Evolutionary conservation across 53 echinoderm and acorn worm genomes (phyloP).

Genomic region (Holothuria leucospilota): DNA sequence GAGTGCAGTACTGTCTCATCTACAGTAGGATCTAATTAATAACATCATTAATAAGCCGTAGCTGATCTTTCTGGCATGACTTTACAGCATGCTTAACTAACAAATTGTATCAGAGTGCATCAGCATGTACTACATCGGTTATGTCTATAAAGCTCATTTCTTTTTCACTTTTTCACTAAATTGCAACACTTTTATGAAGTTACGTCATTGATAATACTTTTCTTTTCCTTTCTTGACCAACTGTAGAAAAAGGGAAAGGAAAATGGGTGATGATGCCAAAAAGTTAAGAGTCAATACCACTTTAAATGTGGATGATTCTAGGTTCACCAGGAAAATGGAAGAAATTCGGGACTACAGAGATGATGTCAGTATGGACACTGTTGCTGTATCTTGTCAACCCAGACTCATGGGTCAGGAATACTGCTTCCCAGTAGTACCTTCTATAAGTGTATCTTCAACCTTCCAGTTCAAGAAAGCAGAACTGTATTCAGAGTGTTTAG

Average conservation of each 20-base stretch:
- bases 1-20: too few relatives aligned
- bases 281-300: constrained; percentile 24
- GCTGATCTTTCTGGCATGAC: too few relatives aligned
- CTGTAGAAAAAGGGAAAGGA: neutral
- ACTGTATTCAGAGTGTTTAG: constrained; percentile 54
- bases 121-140: too few relatives aligned
- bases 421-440: constrained; percentile 72
- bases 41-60: too few relatives aligned
- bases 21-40: too few relatives aligned
- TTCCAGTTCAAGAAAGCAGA: constrained; percentile 69
- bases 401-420: constrained; percentile 63
- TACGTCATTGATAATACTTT: too few relatives aligned
- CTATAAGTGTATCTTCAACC: constrained; percentile 76
- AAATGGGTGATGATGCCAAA: constrained; percentile 9
- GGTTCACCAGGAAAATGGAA: constrained; percentile 33
- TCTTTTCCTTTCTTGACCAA: too few relatives aligned
- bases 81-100: too few relatives aligned
- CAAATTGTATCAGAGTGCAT: too few relatives aligned
- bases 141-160: too few relatives aligned
- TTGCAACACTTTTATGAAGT: too few relatives aligned
- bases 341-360: constrained; percentile 33
- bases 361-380: constrained; percentile 65
- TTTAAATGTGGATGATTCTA: neutral
- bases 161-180: too few relatives aligned
- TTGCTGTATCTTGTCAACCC: constrained; percentile 74